A percentile compares a stretch with the other conserved stretches of the same genome.
Evolutionary conservation across 1,140 invertebrate species (phyloP).

Genomic region (Drosophila lowei): DNA sequence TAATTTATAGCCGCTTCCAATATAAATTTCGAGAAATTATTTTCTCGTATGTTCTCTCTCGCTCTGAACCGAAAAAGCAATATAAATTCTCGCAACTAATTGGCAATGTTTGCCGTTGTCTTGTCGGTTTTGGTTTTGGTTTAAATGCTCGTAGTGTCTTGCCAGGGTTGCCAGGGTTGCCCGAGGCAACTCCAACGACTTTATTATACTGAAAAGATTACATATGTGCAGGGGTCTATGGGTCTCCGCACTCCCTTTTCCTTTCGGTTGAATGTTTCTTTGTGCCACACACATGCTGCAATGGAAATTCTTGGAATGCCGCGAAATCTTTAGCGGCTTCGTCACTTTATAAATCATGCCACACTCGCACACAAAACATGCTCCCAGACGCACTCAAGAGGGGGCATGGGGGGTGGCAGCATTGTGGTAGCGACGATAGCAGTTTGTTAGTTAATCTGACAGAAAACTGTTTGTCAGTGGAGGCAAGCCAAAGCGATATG

Average conservation of each 20-base stretch:
- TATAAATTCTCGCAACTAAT: conserved; percentile 78
- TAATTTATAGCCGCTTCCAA: conserved; percentile 74
- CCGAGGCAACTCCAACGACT: conserved; percentile 51
- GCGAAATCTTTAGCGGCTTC: conserved; percentile 60
- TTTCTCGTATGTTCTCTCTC: conserved; percentile 28
- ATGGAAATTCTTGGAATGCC: conserved; percentile 64
- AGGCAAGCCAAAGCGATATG: conserved; percentile 49
- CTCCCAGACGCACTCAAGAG: conserved; percentile 1
- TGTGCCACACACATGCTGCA: conserved; percentile 52
- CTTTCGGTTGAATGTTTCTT: conserved; percentile 11
- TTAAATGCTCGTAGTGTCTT: conserved; percentile 12
- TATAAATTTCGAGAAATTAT: conserved; percentile 76
- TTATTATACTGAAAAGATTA: conserved; percentile 62
- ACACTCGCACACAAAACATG: conserved; percentile 4
- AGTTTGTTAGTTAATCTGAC: conserved; percentile 74
- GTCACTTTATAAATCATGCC: conserved; percentile 75
- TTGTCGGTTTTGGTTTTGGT: conserved; percentile 11
- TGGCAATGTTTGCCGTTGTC: conserved; percentile 55
- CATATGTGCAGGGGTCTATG: conserved; percentile 10
- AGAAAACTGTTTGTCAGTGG: conserved; percentile 66
- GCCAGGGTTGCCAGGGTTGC: conserved; percentile 17
- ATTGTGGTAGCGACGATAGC: conserved; percentile 51
- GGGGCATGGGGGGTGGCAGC: conserved; percentile 1
- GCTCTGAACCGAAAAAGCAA: conserved; percentile 59
- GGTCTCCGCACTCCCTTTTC: background rate